These are phyloP conservation scores for Brachionus plicatilis DNA, from an alignment of 1,140 invertebrate species.

Conservation along the genomic window DNA sequence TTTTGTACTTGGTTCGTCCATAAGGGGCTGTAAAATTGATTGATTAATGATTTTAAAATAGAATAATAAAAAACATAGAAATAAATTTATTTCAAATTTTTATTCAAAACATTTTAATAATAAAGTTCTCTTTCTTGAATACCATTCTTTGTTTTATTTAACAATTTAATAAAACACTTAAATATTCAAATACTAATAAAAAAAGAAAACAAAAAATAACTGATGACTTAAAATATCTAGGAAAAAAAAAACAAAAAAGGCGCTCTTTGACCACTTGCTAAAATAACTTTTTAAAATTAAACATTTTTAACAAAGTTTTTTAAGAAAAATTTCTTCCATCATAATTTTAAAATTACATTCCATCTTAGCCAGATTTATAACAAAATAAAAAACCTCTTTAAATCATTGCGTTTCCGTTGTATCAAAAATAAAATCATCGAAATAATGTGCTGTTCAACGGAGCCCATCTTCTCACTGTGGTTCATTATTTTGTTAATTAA, in stretches of 20 bases:
- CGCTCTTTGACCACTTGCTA: background rate
- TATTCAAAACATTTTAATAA: background rate
- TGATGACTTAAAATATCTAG: background rate
- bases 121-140: background rate
- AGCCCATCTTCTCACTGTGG: background rate
- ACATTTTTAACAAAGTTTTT: background rate
- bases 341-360: background rate
- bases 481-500: conserved; percentile 36
- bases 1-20: too few relatives aligned
- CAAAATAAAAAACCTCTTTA: conserved; percentile 24
- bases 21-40: too few relatives aligned
- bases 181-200: background rate
- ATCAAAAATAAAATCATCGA: background rate
- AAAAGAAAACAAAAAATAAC: background rate
- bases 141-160: conserved; percentile 9
- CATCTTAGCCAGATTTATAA: conserved; percentile 38
- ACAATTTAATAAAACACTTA: background rate
- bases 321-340: background rate
- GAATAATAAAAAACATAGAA: background rate
- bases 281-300: background rate
- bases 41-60: too few relatives aligned
- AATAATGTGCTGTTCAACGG: background rate
- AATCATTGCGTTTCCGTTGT: background rate
- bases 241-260: conserved; percentile 5
- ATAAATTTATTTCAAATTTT: background rate